Base-by-base conservation (phyloP, 1,140 invertebrate genomes). In the Drosophila eugracilis region DNA sequence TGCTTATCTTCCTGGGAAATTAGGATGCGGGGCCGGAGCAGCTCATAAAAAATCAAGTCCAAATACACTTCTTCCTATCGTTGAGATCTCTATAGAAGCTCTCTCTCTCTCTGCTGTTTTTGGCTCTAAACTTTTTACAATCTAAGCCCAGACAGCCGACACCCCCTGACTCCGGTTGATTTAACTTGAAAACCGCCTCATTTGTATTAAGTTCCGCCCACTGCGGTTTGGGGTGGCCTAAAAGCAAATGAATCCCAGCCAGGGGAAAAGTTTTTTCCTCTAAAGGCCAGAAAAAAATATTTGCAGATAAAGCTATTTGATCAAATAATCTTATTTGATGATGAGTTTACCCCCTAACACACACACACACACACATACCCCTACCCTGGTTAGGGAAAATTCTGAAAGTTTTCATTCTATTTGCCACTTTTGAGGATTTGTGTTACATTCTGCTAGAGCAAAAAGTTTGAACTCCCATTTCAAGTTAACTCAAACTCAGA, bases 271-370 rank as follows among this genome's bases (percentile, higher is more conserved):
- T 66, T 67, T 65, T 12, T 50, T 67, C 28, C 44, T 21, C 17
- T 24, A 53, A 15, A 37, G 15, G 30, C 9, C 26, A 17, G n/a
- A 32, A 47, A 52, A 22, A 34, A 54, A 52, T 22, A 54, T 54
- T 17, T 2, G 21, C 15, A 26, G 63, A 69, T 71, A 57, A 63
- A 72, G 76, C 80, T 80, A 66, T 78, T 88, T 86, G 81, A 86
- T 86, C 81, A 86, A 86, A 86, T 86, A 86, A 86, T 86, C 81
- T 86, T 86, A 83, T 86, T 86, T 88, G 81, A 86, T 81, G 81
- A 86, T 88, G 83, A 86, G 81, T 86, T 86, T 86, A 12, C 66
- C 59, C 45, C 17, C 39, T 52, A 28, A 45, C 22, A 55, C 57
- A 21, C 50, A 73, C 62, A 60, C 48, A 37, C 26, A 70, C 26